Conservation (phyloP, 1,140 invertebrate genomes). For the Drosophila equinoxialis region DNA sequence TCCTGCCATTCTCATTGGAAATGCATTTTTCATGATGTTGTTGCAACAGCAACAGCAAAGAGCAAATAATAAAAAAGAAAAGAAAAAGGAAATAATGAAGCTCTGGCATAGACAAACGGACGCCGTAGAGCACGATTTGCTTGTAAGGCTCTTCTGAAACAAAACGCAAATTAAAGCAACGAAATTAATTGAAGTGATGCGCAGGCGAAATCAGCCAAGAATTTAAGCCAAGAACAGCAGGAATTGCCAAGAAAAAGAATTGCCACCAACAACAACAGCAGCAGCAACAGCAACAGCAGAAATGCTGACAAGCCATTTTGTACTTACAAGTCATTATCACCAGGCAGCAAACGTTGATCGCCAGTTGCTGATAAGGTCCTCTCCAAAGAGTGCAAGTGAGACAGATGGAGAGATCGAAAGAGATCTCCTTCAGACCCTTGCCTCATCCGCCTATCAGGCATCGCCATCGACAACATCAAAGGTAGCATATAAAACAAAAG, state of each 20-base stretch:
- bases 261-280: slow-evolving; percentile 33
- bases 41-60: slow-evolving; percentile 29
- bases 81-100: slow-evolving; percentile 75
- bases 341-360: slow-evolving; percentile 57
- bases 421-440: slow-evolving; percentile 24
- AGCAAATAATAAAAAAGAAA: slow-evolving; percentile 17
- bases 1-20: slow-evolving; percentile 65
- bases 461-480: slow-evolving; percentile 76
- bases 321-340: slow-evolving; percentile 82
- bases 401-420: not conserved
- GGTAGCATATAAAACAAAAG: slow-evolving; percentile 55
- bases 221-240: slow-evolving; percentile 26
- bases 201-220: slow-evolving; percentile 60
- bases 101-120: slow-evolving; percentile 81
- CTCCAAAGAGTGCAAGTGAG: slow-evolving; percentile 3
- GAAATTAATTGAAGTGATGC: slow-evolving; percentile 82
- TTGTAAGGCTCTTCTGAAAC: slow-evolving; percentile 69
- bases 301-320: slow-evolving; percentile 80
- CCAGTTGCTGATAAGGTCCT: slow-evolving; percentile 60
- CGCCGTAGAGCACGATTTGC: slow-evolving; percentile 81
- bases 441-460: slow-evolving; percentile 44
- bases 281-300: slow-evolving; percentile 39
- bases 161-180: slow-evolving; percentile 77
- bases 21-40: slow-evolving; percentile 81
- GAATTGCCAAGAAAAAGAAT: slow-evolving; percentile 27